Evolutionary conservation across 2,797 vertebrate genomes (phyloP), one percentile per base, ranked within the genome.

Genomic region (Trichosurus vulpecula): DNA sequence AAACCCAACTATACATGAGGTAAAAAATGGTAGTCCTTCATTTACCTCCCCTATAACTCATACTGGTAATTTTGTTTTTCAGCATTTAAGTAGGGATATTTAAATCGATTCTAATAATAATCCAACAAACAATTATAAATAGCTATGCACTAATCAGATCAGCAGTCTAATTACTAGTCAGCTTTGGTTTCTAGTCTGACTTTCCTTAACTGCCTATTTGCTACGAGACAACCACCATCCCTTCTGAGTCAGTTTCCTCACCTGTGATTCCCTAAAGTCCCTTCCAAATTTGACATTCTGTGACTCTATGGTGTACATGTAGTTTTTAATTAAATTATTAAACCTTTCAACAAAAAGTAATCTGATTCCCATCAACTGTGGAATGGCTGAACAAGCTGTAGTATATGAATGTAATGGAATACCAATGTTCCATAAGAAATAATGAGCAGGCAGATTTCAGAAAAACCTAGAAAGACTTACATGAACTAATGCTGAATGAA

Each of bases 271-370:
- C 41, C 41, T 81, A 11, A 47, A 47, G 74, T 47, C 19, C 74
- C 74, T 81, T 81, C 41, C 41, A 47, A 11, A 8, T 81, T 9
- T 81, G 74, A 47, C 41, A 81, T 47, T 81, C 41, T 81, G 41
- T 81, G 22, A 47, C 22, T 47, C 41, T 47, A 81, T 27, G 9
- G 8, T 81, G 41, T 25, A 81, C 9, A 47, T 81, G 22, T 47
- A 27, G 41, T 47, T 27, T 81, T 81, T 47, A 74, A n/a, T 74
- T 41, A 81, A 47, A 27, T 14, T 14, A 56, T 30, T 96, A 94
- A 94, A 6, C n/a, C 93, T 97, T 95, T 91, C 87, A 96, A 95
- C 74, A 91, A 94, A 96, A 94, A 93, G 10, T n/a, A 90, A 91
- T 66, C 90, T 54, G 6, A 19, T 90, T 90, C 27, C 56, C 27